A percentile compares a stretch with the other conserved stretches of the same genome.
phyloP scores from a whole-genome alignment of 2,113 vertebrate species.

The Hypocryptadius cinnamomeus region DNA sequence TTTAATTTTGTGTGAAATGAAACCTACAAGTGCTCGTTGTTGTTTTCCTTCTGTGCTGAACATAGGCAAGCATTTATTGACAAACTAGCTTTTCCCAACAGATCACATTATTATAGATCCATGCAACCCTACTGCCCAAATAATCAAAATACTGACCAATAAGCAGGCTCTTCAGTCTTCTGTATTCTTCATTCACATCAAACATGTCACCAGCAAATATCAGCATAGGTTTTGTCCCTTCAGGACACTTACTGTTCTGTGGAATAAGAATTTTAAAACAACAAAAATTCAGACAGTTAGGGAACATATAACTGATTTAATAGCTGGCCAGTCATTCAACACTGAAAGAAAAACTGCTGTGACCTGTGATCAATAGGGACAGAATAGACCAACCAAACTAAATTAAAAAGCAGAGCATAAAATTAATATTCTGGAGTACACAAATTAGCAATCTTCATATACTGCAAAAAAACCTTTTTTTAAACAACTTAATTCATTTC shows the following conservation, averaged over 20 bases:
- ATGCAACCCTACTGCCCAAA: background rate
- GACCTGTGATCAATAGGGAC: background rate
- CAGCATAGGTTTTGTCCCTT: constrained; percentile 92
- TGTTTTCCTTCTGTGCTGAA: background rate
- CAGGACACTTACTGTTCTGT: constrained; percentile 84
- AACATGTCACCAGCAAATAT: constrained; percentile 93
- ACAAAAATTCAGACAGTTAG: background rate
- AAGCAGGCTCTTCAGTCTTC: constrained; percentile 84
- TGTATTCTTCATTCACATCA: constrained; percentile 79
- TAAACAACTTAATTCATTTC: background rate
- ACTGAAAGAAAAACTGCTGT: background rate
- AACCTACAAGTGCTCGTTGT: background rate
- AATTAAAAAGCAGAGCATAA: background rate
- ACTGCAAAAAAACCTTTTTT: fast-evolving
- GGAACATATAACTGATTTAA: background rate
- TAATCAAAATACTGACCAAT: constrained; percentile 71
- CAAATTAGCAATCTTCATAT: background rate
- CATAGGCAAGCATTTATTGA: background rate
- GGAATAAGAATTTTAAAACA: background rate
- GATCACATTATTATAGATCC: background rate
- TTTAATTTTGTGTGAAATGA: background rate
- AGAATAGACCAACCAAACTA: background rate
- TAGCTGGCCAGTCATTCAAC: background rate
- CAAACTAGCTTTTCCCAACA: background rate
- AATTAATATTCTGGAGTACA: background rate